Base-by-base conservation (phyloP, 2,888 invertebrate genomes). In the Celastrina argiolus region DNA sequence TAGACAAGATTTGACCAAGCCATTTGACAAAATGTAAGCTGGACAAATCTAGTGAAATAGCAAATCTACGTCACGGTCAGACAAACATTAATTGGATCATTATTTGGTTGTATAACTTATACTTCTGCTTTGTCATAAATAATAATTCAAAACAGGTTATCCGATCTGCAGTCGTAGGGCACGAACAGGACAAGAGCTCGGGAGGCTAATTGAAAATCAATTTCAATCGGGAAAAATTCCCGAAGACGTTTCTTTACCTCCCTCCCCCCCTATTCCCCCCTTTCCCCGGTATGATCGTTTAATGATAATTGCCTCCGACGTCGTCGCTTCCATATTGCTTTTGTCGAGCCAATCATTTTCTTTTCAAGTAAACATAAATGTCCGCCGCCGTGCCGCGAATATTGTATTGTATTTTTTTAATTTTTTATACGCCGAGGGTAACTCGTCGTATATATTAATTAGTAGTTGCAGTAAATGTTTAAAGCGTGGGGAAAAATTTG, bases 161-260 rank as follows among this genome's bases (percentile, higher is more conserved):
- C 36, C 18, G 36, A 22, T 22, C 16, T 22, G 2, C 22, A 36
- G 36, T n/a, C 39, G n/a, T 2, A 16, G 36, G 36, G 36, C 36
- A 12, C 4, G 18, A 2, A 59, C n/a, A 31, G 31, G 3, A 12
- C 14, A 34, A 39, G 61, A 39, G 34, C 18, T 59, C 59, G 59
- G n/a, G 26, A 66, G 51, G 42, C 56, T 67, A 65, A 71, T 66
- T 71, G 34, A 56, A 68, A 71, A 70, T 71, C 71, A 70, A 71
- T 70, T 67, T 67, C 66, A 70, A 70, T 71, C 67, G 63, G 65
- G 67, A 71, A 71, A 70, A 64, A 34, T 67, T 65, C 56, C 26
- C 65, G 65, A 63, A 66, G 66, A 68, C 67, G 56, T 67, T 70
- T 67, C 63, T 69, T 67, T 67, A 64, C 66, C 69, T 67, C 63